phyloP scores from a whole-genome alignment of 2,797 vertebrate genomes.

The Todus mexicanus region DNA sequence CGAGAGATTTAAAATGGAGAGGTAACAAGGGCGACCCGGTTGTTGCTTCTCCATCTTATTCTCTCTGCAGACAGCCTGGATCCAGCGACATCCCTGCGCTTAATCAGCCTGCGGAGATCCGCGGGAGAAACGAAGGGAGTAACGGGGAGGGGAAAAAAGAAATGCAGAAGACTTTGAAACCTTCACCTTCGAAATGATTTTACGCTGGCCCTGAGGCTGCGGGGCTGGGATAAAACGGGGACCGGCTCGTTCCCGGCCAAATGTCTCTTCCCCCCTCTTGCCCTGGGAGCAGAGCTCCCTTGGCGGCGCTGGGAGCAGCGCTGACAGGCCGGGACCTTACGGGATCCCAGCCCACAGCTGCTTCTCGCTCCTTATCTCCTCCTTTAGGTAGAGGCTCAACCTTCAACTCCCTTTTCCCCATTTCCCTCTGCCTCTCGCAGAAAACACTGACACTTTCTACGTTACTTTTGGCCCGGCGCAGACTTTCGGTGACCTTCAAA shows the following conservation, averaged over 20 bases:
- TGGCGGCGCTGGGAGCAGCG: neutral
- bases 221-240: neutral
- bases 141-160: neutral
- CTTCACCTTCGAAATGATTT: neutral
- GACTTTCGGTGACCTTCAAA: slow-evolving; percentile 69
- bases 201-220: neutral
- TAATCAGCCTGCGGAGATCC: neutral
- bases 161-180: neutral
- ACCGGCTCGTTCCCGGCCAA: neutral
- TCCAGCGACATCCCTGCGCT: neutral
- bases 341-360: slow-evolving; percentile 50
- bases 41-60: neutral
- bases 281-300: neutral
- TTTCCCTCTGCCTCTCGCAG: neutral
- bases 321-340: slow-evolving; percentile 27
- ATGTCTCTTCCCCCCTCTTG: neutral
- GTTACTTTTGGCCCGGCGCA: slow-evolving; percentile 34
- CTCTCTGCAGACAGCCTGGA: neutral
- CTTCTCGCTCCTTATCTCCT: slow-evolving; percentile 45
- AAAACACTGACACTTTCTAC: slow-evolving; percentile 46
- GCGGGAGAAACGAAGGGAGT: neutral
- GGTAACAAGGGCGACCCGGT: neutral
- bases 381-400: slow-evolving; percentile 13
- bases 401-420: slow-evolving; percentile 28
- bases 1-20: neutral